phyloP scores from a whole-genome alignment of 2,113 vertebrate species.

The Azemiops feae region DNA sequence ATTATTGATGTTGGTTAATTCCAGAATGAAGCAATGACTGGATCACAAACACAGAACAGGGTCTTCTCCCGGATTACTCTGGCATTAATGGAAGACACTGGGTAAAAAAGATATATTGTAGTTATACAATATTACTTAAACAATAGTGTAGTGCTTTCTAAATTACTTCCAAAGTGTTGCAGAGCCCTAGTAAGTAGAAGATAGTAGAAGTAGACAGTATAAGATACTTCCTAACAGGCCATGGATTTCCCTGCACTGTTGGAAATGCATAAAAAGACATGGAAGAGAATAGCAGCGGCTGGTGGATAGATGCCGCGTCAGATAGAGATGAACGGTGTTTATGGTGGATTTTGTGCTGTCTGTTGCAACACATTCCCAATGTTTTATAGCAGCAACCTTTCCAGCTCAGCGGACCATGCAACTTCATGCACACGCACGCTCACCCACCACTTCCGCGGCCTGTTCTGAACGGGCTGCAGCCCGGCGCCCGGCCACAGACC shows the following conservation, averaged over 20 bases:
- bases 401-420: background rate
- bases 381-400: background rate
- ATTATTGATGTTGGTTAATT: conserved; percentile 44
- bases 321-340: background rate
- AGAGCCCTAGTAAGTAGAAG: background rate
- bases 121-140: background rate
- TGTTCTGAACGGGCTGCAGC: background rate
- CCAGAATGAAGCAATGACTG: conserved; percentile 99
- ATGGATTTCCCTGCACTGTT: background rate
- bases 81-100: conserved; percentile 97
- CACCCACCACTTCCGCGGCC: background rate
- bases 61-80: conserved; percentile 94
- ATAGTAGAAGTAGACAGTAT: too few relatives aligned
- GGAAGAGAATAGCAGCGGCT: background rate
- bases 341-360: background rate
- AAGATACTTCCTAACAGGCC: background rate
- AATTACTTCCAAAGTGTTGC: background rate
- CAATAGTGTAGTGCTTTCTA: background rate
- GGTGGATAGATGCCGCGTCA: background rate
- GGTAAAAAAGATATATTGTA: conserved; percentile 68
- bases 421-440: background rate
- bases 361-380: background rate
- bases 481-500: background rate
- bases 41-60: conserved; percentile 95
- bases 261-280: background rate